Base-by-base conservation (phyloP, 1,140 invertebrate genomes). In the Periplaneta americana region DNA sequence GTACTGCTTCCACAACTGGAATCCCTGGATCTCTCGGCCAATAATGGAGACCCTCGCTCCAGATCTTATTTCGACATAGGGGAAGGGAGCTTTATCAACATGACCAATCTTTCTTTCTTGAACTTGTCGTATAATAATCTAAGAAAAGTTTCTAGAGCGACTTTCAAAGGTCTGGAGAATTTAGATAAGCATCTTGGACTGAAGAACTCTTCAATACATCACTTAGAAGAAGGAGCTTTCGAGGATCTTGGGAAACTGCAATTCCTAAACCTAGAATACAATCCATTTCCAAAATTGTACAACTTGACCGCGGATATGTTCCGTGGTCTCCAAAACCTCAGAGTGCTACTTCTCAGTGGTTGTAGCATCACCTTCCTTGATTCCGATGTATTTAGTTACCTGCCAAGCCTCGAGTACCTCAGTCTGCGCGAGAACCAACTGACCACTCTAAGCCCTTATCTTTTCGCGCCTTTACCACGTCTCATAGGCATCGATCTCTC, bases 221-320 rank as follows among this genome's bases (percentile, higher is more conserved):
- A 87, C 66, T 89, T 91, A 17, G 87, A 88, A 22, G 83, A 85
- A 33, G 86, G 83, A 35, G 88, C 88, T 33, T 91, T 91, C 83
- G 85, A 84, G 35, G 82, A 86, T 0, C 83, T 90, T 77, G 86
- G 83, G 39, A 87, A 87, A 78, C 85, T 92, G 37, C 85, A 88
- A 85, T 85, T 90, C 81, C 85, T 92, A 5, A 90, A 91, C 84
- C 85, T 92, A 83, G 88, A 88, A 18, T 89, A 91, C 81, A 92
- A 92, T 84, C 88, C 87, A 37, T 84, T 91, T 80, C 85, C 86
- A n/a, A 86, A 85, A 10, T 87, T 85, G 35, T 82, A 85, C 66
- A 87, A 88, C 81, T 80, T 90, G 66, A 87, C 87, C 5, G 85
- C 84, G 78, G 84, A 84, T 0, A 86, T 88, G 76, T 91, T 91